Conservation (phyloP, 2,888 invertebrate genomes). For the Podotricha telesiphe region DNA sequence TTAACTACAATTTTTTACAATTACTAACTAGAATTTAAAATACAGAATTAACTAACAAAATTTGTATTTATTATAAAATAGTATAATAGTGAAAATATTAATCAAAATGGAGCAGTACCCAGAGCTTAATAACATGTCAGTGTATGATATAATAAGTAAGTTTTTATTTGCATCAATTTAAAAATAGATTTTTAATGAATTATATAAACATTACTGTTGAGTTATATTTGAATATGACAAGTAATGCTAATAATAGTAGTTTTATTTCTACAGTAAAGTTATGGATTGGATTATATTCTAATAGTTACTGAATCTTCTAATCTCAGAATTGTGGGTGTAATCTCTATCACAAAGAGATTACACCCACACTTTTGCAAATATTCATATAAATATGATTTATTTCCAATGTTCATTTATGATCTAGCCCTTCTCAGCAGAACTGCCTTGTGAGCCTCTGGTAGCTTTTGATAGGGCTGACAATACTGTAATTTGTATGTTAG, state of each 20-base stretch:
- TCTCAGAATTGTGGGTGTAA: neutral
- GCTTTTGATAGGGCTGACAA: no score
- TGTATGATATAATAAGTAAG: neutral
- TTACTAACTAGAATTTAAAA: neutral
- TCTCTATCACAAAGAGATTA: neutral
- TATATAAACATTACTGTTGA: no score
- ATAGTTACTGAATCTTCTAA: neutral
- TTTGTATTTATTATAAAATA: neutral
- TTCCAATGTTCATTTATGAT: neutral
- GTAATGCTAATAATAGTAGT: neutral
- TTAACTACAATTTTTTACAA: no score
- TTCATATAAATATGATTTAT: neutral
- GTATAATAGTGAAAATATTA: neutral
- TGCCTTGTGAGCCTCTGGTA: no score
- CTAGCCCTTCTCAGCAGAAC: no score
- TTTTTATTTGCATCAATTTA: neutral
- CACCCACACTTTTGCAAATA: no score
- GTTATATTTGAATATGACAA: no score
- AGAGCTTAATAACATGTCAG: neutral
- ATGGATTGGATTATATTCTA: no score
- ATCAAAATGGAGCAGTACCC: neutral
- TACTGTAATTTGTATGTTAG: no score
- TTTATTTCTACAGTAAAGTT: neutral
- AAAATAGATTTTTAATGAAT: neutral
- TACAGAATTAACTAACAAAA: neutral